Evolutionary conservation across 1,140 invertebrate species (phyloP).

Genomic region (Linepithema humile): DNA sequence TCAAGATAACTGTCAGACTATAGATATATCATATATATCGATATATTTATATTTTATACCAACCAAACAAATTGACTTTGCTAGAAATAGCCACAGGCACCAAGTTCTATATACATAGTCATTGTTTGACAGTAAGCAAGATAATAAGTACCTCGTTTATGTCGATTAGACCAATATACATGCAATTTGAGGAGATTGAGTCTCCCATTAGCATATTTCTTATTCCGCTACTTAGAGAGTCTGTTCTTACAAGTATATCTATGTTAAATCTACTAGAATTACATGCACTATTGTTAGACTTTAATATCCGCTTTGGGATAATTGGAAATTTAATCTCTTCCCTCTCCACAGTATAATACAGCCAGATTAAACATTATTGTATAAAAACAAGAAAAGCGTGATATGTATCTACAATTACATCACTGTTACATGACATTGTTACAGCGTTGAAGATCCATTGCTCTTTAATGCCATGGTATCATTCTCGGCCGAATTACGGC

Average conservation of each 20-base stretch:
- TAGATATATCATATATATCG: background rate
- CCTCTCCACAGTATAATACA: background rate
- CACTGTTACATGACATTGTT: conserved; percentile 33
- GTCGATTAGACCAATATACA: background rate
- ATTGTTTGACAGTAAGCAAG: background rate
- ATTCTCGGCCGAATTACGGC: conserved; percentile 33
- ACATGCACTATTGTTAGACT: conserved; percentile 25
- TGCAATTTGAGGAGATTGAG: background rate
- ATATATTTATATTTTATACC: background rate
- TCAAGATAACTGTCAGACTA: too few relatives aligned
- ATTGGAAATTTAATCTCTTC: conserved; percentile 18
- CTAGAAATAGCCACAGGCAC: background rate
- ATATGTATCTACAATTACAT: conserved; percentile 21
- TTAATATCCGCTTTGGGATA: background rate
- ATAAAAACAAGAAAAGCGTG: conserved; percentile 18
- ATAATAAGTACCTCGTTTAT: background rate
- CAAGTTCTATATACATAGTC: background rate
- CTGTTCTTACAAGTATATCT: background rate
- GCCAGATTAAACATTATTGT: background rate
- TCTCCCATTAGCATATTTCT: background rate
- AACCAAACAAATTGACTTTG: background rate
- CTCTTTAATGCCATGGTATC: background rate
- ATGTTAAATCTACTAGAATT: background rate
- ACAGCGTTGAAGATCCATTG: conserved; percentile 11
- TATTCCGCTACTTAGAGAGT: conserved; percentile 8